These are phyloP conservation scores for Mandrillus leucophaeus DNA, from an alignment of 2,113 vertebrate species.

Conservation along the genomic window DNA sequence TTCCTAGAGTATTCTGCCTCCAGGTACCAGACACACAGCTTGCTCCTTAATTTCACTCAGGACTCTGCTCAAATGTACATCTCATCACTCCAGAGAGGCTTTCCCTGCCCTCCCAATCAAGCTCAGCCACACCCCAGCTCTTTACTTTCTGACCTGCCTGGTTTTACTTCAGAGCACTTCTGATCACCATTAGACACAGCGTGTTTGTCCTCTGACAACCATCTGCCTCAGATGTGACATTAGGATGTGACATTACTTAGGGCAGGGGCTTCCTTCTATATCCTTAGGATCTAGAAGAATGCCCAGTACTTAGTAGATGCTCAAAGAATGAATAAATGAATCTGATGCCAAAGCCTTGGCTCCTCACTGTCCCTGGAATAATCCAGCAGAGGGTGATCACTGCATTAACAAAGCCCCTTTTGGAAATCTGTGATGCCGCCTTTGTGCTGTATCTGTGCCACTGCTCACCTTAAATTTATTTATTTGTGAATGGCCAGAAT, in stretches of 20 bases:
- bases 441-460: not conserved
- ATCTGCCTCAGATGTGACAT: not conserved
- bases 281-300: not conserved
- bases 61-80: not conserved
- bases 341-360: not conserved
- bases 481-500: not conserved
- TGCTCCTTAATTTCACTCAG: not conserved
- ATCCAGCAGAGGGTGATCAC: not conserved
- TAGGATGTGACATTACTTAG: not conserved
- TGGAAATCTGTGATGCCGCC: not conserved
- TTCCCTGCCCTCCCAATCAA: not conserved
- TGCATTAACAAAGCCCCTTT: not conserved
- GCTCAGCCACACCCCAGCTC: not conserved
- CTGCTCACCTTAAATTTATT: not conserved
- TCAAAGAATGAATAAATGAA: not conserved
- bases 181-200: not conserved
- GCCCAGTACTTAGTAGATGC: not conserved
- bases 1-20: not conserved
- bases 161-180: not conserved
- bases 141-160: not conserved
- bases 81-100: not conserved
- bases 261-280: not conserved
- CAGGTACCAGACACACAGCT: not conserved
- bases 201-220: not conserved
- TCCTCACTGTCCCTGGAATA: not conserved